Evolutionary conservation across 2,797 vertebrate species (phyloP), one percentile per base, ranked within the genome.

Genomic region (Coilia nasus): DNA sequence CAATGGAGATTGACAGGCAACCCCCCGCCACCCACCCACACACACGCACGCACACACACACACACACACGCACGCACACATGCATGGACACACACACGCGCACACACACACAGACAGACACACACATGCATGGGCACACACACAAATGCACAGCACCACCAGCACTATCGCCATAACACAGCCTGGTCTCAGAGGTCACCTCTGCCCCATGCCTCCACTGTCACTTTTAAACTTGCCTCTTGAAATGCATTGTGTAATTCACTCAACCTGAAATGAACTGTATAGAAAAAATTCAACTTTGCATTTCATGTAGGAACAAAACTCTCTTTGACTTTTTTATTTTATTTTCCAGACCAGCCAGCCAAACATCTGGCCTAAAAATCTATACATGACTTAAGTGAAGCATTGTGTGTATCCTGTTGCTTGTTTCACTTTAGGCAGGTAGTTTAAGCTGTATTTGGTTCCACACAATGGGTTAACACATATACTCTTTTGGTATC

Each of bases 31-130:
- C 7, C 9, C 21, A n/a, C 71, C 41, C 71, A 78, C 31, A 78
- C 71, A 78, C 71, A 78, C 71, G 41, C 71, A 41, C 71, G 44
- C 71, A 78, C 35, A 44, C 28, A 62, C 59, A 60, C 59, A 60
- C 21, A 60, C 59, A 60, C 57, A 7, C 59, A 60, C 1, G 19
- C 59, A 71, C 64, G 28, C 28, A 71, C 46, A 47, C 46, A 47
- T 10, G 10, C 46, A n/a, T n/a, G n/a, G n/a, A 47, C 46, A 47
- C 46, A 47, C 46, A 59, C 57, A 59, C 57, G 19, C 50, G 2
- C 19, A 59, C 57, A 59, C 57, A 59, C 46, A 47, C 46, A 47
- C 3, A 47, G n/a, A 5, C 41, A 21, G 19, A 50, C 0, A 81
- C 41, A 81, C 41, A 47, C 19, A 3, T 47, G n/a, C 44, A 47